These are phyloP conservation scores for Lordiphosa collinella DNA, from an alignment of 1,140 invertebrate species.

Conservation along the genomic window DNA sequence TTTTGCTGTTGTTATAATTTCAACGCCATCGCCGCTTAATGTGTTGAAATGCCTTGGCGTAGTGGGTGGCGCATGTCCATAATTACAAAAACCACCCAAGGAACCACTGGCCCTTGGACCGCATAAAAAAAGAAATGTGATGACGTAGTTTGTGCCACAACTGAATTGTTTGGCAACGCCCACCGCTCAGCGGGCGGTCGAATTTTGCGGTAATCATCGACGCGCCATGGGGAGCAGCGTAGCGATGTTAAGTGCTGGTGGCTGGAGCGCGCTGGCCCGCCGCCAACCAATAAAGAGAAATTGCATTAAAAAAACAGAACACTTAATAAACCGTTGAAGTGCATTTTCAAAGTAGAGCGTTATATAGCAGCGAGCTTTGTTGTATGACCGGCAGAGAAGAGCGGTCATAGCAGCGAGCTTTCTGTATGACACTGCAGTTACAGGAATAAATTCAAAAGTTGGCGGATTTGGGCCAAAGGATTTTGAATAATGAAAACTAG, in stretches of 20 bases:
- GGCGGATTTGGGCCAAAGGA: too few relatives aligned
- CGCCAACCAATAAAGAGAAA: constrained; percentile 24
- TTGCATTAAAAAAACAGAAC: constrained; percentile 37
- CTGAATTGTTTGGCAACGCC: constrained; percentile 73
- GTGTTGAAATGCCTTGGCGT: constrained; percentile 22
- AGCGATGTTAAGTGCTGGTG: constrained; percentile 39
- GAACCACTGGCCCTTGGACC: constrained; percentile 16
- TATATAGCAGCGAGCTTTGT: not conserved
- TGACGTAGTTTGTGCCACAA: constrained; percentile 68
- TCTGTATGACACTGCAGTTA: too few relatives aligned
- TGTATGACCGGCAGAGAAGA: too few relatives aligned
- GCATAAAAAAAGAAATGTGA: constrained; percentile 65
- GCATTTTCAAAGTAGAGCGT: not conserved
- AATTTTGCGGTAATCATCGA: constrained; percentile 59
- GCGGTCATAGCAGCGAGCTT: too few relatives aligned
- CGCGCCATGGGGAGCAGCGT: constrained; percentile 18
- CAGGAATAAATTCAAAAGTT: too few relatives aligned
- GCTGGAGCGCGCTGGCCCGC: constrained; percentile 24
- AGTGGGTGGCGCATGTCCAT: constrained; percentile 56
- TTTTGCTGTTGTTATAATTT: constrained; percentile 41
- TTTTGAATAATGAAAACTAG: too few relatives aligned
- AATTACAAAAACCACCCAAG: constrained; percentile 72
- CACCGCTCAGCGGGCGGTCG: constrained; percentile 54
- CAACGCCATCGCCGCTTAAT: constrained; percentile 22
- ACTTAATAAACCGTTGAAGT: constrained; percentile 21